Evolutionary conservation across 2,888 invertebrate species (phyloP).

Genomic region (Nezara viridula): DNA sequence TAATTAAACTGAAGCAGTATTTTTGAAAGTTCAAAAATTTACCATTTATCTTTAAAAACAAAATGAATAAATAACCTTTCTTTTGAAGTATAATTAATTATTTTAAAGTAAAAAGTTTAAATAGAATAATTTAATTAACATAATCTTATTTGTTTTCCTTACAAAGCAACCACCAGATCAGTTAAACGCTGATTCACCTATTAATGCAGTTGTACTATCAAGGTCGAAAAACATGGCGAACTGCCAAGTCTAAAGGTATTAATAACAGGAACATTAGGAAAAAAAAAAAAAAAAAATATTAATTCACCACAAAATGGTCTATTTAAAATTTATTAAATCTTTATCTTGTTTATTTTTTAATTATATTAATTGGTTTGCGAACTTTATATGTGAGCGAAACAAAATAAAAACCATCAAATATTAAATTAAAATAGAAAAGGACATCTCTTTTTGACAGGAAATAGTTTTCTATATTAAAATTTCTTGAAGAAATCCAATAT

Average conservation of each 20-base stretch:
- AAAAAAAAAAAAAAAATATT: background rate
- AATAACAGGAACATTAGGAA: background rate
- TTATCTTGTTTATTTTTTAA: no score
- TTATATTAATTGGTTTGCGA: no score
- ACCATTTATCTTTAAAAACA: no score
- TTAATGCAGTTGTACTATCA: background rate
- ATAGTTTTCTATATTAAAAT: no score
- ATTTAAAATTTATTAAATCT: background rate
- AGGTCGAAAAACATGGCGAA: slow-evolving; percentile 6
- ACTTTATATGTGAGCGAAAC: no score
- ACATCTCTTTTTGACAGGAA: no score
- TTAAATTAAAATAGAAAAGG: no score
- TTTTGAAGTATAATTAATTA: background rate
- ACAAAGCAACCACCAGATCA: background rate
- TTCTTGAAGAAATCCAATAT: no score
- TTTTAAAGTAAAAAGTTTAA: background rate
- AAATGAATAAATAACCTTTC: no score
- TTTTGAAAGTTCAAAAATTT: background rate
- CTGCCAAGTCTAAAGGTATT: background rate
- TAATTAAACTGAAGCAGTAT: background rate
- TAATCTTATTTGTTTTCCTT: background rate
- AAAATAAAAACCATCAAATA: no score
- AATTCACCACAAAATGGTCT: background rate
- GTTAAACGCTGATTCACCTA: slow-evolving; percentile 12
- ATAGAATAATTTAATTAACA: background rate